phyloP scores from a whole-genome alignment of 2,113 vertebrate genomes.

The Ginglymostoma cirratum region DNA sequence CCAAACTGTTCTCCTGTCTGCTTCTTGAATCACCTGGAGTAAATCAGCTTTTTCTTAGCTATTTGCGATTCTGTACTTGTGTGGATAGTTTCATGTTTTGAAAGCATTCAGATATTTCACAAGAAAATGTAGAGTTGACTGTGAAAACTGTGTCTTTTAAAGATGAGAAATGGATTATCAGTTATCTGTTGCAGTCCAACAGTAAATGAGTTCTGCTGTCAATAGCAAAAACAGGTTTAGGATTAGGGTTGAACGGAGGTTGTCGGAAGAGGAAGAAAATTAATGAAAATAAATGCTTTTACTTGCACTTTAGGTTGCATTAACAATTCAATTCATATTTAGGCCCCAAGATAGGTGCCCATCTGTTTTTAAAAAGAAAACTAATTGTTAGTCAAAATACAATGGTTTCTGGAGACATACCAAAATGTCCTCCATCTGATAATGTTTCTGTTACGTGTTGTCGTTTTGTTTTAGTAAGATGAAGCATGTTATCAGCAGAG shows the following conservation, averaged over 20 bases:
- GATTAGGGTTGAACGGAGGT: background rate
- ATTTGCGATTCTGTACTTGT: background rate
- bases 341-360: background rate
- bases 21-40: background rate
- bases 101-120: background rate
- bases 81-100: background rate
- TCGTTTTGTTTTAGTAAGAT: background rate
- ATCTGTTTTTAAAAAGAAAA: background rate
- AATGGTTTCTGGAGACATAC: background rate
- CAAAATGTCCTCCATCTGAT: background rate
- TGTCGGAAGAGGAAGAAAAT: background rate
- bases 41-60: background rate
- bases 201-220: background rate
- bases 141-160: background rate
- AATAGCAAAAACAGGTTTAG: background rate
- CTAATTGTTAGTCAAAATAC: background rate
- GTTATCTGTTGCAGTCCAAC: background rate
- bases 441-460: background rate
- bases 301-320: background rate
- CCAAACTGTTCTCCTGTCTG: background rate
- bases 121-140: background rate
- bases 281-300: background rate
- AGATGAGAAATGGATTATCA: background rate
- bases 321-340: background rate
- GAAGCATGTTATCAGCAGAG: background rate